Evolutionary conservation across 1,140 invertebrate species (phyloP).

Genomic region (Trachymyrmex septentrionalis): DNA sequence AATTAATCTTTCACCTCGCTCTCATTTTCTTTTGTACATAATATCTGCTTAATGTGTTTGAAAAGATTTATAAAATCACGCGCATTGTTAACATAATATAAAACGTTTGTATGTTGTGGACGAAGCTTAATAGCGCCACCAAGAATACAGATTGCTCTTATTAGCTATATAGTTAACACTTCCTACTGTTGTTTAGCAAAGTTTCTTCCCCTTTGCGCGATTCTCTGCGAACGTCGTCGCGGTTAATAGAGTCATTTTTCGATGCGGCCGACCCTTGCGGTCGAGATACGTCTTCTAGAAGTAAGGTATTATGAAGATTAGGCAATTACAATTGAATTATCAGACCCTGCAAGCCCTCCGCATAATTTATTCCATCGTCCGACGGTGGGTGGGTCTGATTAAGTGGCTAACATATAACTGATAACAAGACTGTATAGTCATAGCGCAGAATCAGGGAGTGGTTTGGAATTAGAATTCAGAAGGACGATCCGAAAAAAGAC

Average conservation of each 20-base stretch:
- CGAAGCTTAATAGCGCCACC: slow-evolving; percentile 50
- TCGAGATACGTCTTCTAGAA: slow-evolving; percentile 79
- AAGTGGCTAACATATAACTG: slow-evolving; percentile 57
- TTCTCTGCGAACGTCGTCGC: slow-evolving; percentile 73
- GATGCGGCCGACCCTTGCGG: slow-evolving; percentile 70
- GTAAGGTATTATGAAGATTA: slow-evolving; percentile 82
- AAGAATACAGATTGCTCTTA: slow-evolving; percentile 84
- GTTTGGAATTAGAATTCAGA: neutral
- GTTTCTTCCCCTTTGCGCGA: slow-evolving; percentile 79
- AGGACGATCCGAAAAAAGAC: neutral
- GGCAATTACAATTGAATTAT: slow-evolving; percentile 87
- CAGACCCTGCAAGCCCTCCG: slow-evolving; percentile 67
- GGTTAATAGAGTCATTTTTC: slow-evolving; percentile 87
- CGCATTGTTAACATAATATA: neutral
- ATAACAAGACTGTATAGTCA: slow-evolving; percentile 21
- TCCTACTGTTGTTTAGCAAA: slow-evolving; percentile 81
- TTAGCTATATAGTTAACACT: slow-evolving; percentile 84
- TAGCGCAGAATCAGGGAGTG: neutral
- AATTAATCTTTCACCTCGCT: neutral
- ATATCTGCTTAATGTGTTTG: neutral
- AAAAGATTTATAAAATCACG: neutral
- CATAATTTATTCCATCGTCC: slow-evolving; percentile 79
- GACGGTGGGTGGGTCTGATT: slow-evolving; percentile 53
- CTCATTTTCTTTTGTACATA: neutral
- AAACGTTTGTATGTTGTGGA: slow-evolving; percentile 37